Percentiles rank a stretch among this genome's conserved stretches.
These are phyloP conservation scores for Pocillopora grandis DNA, from an alignment of 92 coral and sea anemone genomes.

Conservation along the genomic window DNA sequence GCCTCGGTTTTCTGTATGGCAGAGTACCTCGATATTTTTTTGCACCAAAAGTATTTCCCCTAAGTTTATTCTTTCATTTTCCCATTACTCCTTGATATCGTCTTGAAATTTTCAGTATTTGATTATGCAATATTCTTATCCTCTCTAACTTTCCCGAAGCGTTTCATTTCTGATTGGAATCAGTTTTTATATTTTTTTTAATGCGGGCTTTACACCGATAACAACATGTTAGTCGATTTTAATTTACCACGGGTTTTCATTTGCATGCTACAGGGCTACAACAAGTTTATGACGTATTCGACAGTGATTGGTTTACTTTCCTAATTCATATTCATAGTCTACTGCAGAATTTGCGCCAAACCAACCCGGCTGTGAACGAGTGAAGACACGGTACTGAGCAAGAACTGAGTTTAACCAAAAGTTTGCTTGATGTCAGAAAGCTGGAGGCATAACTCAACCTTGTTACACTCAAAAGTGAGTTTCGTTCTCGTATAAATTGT, in stretches of 20 bases:
- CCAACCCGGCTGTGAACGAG: not conserved
- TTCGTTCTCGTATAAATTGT: not conserved
- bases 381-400: conserved; percentile 1
- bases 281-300: not conserved
- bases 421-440: not conserved
- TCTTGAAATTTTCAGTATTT: no score
- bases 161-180: no score
- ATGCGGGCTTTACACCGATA: not conserved
- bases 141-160: no score
- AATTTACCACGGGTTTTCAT: not conserved
- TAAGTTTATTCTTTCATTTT: no score
- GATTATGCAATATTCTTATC: no score
- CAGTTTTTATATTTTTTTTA: no score
- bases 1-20: no score
- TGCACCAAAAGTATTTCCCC: no score
- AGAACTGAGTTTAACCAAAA: not conserved
- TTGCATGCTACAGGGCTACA: not conserved
- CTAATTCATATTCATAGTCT: conserved; percentile 8
- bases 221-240: not conserved
- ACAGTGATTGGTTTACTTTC: not conserved
- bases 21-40: no score
- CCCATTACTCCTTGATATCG: no score
- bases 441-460: not conserved
- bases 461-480: not conserved
- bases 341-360: not conserved